Percentiles rank a stretch among this genome's conserved stretches.
phyloP scores from a whole-genome alignment of 2,113 vertebrate genomes.

The Scomber scombrus region DNA sequence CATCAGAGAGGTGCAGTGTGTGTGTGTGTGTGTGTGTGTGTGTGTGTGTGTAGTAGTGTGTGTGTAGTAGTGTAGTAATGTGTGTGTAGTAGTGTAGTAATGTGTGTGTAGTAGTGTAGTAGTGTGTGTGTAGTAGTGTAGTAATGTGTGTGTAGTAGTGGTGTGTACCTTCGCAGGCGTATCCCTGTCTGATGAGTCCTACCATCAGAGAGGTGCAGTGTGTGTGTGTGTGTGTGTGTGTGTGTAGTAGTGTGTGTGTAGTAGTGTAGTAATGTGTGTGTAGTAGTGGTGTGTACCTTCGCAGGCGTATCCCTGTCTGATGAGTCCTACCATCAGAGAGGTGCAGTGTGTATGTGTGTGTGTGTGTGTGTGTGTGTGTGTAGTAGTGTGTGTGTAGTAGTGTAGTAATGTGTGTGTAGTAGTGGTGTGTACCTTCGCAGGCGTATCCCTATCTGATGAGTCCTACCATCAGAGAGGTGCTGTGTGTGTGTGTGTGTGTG shows the following conservation, averaged over 20 bases:
- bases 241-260: neutral
- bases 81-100: too few relatives aligned
- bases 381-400: neutral
- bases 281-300: too few relatives aligned
- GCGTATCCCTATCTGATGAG: slow-evolving; percentile 94
- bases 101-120: neutral
- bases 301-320: neutral
- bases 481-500: neutral
- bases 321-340: slow-evolving; percentile 48
- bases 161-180: too few relatives aligned
- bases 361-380: neutral
- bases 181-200: neutral
- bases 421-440: slow-evolving; percentile 89
- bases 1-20: too few relatives aligned
- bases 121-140: too few relatives aligned
- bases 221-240: neutral
- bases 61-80: too few relatives aligned
- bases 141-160: too few relatives aligned
- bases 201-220: slow-evolving; percentile 84
- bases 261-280: too few relatives aligned
- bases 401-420: neutral
- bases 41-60: too few relatives aligned
- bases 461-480: slow-evolving; percentile 98
- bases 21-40: too few relatives aligned
- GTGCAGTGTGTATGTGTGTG: slow-evolving; percentile 89